Evolutionary conservation across 2,888 invertebrate genomes (phyloP).

Genomic region (Dynastes grantii): DNA sequence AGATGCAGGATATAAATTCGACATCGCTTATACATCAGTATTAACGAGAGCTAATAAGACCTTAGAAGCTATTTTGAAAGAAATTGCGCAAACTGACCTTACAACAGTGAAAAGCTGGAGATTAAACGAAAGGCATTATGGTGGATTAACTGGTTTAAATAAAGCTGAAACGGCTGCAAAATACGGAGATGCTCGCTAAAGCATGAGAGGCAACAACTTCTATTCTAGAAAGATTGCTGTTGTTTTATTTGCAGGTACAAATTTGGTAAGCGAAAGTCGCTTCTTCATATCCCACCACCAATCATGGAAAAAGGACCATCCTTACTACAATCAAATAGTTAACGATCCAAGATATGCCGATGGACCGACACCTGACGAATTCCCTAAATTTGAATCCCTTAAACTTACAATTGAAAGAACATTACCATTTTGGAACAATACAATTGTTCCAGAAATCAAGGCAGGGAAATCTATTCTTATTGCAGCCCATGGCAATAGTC

Average conservation of each 20-base stretch:
- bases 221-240: too few species aligned
- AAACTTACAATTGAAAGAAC: conserved; percentile 89
- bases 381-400: conserved; percentile 89
- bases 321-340: conserved; percentile 84
- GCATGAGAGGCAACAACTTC: too few species aligned
- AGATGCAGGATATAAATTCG: conserved; percentile 74
- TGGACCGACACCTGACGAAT: conserved; percentile 82
- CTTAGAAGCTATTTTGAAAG: conserved; percentile 73
- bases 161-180: conserved; percentile 80
- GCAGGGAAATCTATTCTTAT: conserved; percentile 87
- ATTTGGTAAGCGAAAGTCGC: too few species aligned
- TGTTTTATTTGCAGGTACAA: conserved; percentile 45
- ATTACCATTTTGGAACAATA: conserved; percentile 91
- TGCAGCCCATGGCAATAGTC: conserved; percentile 92
- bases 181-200: conserved; percentile 79
- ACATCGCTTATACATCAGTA: conserved; percentile 78
- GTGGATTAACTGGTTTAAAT: conserved; percentile 79
- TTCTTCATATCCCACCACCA: conserved; percentile 87
- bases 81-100: conserved; percentile 74
- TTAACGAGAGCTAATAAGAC: conserved; percentile 77
- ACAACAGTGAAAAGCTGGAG: conserved; percentile 76
- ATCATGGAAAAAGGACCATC: conserved; percentile 85
- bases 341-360: conserved; percentile 82
- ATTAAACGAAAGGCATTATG: conserved; percentile 79
- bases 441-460: conserved; percentile 89